Evolutionary conservation across 1,140 invertebrate genomes (phyloP).

Genomic region (Trichonephila clavipes): DNA sequence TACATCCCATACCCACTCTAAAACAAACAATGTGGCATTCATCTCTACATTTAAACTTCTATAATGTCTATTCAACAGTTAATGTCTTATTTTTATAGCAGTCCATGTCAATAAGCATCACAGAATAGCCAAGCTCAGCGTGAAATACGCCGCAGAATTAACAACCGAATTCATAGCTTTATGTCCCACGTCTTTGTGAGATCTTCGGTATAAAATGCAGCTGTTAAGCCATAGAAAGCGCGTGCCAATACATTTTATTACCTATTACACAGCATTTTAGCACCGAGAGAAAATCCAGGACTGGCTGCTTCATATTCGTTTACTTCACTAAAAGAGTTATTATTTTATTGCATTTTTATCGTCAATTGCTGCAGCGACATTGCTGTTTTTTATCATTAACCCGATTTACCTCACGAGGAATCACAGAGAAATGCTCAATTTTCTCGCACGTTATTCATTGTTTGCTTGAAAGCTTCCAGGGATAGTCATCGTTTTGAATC

Average conservation of each 20-base stretch:
- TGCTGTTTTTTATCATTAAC: constrained; percentile 16
- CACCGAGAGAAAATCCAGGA: constrained; percentile 12
- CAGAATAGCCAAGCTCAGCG: constrained; percentile 21
- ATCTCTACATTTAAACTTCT: not conserved
- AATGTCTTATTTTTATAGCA: constrained; percentile 39
- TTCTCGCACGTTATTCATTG: not conserved
- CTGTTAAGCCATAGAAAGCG: constrained; percentile 36
- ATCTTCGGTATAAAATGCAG: not conserved
- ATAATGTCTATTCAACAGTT: constrained; percentile 34
- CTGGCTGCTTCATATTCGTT: not conserved
- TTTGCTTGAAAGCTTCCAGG: not conserved
- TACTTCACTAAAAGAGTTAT: constrained; percentile 23
- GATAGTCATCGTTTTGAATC: not conserved
- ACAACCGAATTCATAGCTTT: constrained; percentile 41
- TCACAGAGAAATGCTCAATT: not conserved
- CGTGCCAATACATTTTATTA: constrained; percentile 57
- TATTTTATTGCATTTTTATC: constrained; percentile 47
- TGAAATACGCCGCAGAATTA: constrained; percentile 42
- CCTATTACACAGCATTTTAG: constrained; percentile 40
- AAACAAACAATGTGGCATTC: not conserved
- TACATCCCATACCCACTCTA: too few species aligned
- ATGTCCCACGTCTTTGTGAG: constrained; percentile 27
- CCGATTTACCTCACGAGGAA: not conserved
- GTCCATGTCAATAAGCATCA: constrained; percentile 17
- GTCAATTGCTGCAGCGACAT: not conserved